Base-by-base conservation (phyloP, 2,113 vertebrate genomes). In the Brachirus orientalis region DNA sequence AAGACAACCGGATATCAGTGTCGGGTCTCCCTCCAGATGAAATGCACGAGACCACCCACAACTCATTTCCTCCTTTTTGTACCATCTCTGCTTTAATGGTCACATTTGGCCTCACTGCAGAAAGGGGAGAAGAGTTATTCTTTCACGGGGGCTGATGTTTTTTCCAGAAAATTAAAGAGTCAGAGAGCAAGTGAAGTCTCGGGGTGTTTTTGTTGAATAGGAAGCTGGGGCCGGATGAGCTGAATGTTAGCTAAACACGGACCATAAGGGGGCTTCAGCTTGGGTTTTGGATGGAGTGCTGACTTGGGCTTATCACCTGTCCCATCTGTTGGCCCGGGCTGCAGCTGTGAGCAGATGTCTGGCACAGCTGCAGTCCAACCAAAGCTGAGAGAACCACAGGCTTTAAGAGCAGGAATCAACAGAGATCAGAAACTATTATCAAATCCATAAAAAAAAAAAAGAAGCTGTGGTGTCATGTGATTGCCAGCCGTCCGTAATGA, bases 11-110 rank as follows among this genome's bases (percentile, higher is more conserved):
- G 58, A 92, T 86, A 53, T 86, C 64, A 33, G 92, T 69, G 28
- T 81, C 77, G 44, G 92, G 92, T 77, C 81, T 87, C 44, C 91
- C 92, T 62, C 88, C 89, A 56, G 85, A 79, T 16, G 90, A 90
- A 75, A 67, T 54, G 71, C 92, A 93, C 37, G 64, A 84, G 83
- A 93, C 88, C 79, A 86, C 80, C 82, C 87, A 84, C 72, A 84
- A 72, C 6, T 85, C 82, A 37, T 60, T 70, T 67, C 68, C 90
- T 61, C 54, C 82, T 62, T 64, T 46, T 47, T 84, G 67, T 62
- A 75, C 44, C 75, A 89, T 68, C 62, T 77, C 72, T 35, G 77
- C 79, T 73, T 86, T 81, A 68, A 92, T 68, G 41, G 60, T 91
- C 69, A 92, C 75, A 46, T 77, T 78, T 60, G 93, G 92, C 73